A percentile compares a stretch with the other conserved stretches of the same genome.
These are phyloP conservation scores for Drosophila antonietae DNA, from an alignment of 2,888 invertebrate genomes.

Conservation along the genomic window DNA sequence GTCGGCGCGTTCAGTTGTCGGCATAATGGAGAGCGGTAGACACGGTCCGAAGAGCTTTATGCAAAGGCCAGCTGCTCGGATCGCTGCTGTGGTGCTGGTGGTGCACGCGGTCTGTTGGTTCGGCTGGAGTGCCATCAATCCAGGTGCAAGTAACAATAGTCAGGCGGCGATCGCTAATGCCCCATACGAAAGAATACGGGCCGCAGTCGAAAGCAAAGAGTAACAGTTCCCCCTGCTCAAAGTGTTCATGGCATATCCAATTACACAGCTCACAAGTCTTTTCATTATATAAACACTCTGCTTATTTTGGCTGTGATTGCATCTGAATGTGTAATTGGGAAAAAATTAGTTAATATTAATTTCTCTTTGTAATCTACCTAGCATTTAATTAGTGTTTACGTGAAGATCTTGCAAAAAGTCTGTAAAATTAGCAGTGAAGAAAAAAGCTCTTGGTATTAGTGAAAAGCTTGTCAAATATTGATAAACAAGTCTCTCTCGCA, in stretches of 20 bases:
- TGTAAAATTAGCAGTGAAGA: not conserved
- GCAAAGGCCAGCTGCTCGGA: constrained; percentile 63
- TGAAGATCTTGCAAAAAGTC: not conserved
- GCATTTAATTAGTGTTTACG: not conserved
- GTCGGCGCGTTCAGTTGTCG: constrained; percentile 17
- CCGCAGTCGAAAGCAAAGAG: constrained; percentile 41
- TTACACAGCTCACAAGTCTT: not conserved
- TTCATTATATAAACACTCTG: constrained; percentile 3
- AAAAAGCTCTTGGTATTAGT: constrained; percentile 27
- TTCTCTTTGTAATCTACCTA: too few relatives aligned
- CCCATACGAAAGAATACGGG: constrained; percentile 55
- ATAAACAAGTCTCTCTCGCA: constrained; percentile 15
- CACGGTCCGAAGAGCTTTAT: constrained; percentile 32
- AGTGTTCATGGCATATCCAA: not conserved
- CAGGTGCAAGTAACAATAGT: constrained; percentile 19
- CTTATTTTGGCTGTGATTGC: not conserved
- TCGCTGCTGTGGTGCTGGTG: constrained; percentile 67
- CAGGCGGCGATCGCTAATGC: constrained; percentile 24
- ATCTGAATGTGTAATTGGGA: too few relatives aligned
- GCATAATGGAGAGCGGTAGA: constrained; percentile 47
- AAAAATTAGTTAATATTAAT: not conserved
- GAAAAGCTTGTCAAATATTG: constrained; percentile 5
- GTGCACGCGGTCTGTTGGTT: constrained; percentile 66
- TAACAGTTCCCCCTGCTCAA: not conserved
- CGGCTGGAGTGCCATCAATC: constrained; percentile 62